Base-by-base conservation (phyloP, 2,888 invertebrate genomes). In the Noctua janthe region DNA sequence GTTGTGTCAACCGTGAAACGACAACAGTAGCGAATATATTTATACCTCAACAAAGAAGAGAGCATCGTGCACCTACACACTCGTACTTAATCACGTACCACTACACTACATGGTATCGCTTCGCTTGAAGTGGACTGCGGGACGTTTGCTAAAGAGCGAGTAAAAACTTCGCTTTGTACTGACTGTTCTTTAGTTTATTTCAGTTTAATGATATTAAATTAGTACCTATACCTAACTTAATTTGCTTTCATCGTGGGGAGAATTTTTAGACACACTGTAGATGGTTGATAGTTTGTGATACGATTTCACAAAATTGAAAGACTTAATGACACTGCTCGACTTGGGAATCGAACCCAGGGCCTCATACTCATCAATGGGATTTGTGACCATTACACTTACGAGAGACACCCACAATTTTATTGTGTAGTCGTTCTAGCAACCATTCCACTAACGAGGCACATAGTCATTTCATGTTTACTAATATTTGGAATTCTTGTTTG, bases 21-120 rank as follows among this genome's bases (percentile, higher is more conserved):
- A 29, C 39, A 39, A 29, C 17, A 2, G 29, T 29, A 51, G 10
- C 7, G 17, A 67, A 76, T 66, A 11, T 56, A 59, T 77, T 71
- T 71, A 39, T 67, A 77, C 56, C n/a, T 81, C 20, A 17, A 35
- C 23, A 83, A 83, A 77, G 54, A 72, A 84, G 72, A 64, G 54
- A 69, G 15, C 23, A 62, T 47, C 15, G 23, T 35, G 10, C 10
- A 39, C 8, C 13, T n/a, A 20, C 51, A 7, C 17, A 17, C 70
- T 15, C n/a, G 47, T 59, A 59, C 51, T 74, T 47, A 59, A 66
- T 71, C 82, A 84, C 73, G 84, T 84, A 47, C 56, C 3, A 49
- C 43, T 29, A 51, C 64, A 73, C 29, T 29, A 29, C 51, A 82
- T 69, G 59, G 62, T 83, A 83, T 83, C 71, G 54, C 71, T 4